Evolutionary conservation across 2,113 vertebrate species (phyloP), one percentile per base, ranked within the genome.

Genomic region (Toxotes chatareus): DNA sequence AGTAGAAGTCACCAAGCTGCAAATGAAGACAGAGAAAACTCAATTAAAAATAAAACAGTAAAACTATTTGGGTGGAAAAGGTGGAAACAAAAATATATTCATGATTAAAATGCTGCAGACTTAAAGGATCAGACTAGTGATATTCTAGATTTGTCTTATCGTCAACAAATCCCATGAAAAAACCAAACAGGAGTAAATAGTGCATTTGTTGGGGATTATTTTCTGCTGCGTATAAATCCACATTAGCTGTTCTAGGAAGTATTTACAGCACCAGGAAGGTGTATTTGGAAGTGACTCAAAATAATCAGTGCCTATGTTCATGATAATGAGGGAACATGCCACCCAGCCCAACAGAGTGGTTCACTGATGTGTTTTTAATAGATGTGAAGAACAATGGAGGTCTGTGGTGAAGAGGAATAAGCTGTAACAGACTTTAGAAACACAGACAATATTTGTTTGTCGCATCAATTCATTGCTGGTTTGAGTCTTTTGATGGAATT

Each of bases 1-100:
- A 94, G 93, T 99, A 99, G 95, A 99, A 99, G 92, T 99, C 97
- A 88, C 98, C 98, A 84, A 99, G 96, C 98, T 99, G 93, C 74
- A 93, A 93, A 93, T 88, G 83, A 67, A 84, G 36, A 91, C 3
- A 51, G 92, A 77, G 5, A 75, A 10, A 66, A 85, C 3, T 68
- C 5, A 71, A 86, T 57, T 79, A 23, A 11, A 42, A 36, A 21
- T 27, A 13, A 49, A 56, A 53, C 1, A 36, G 23, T 27, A 13
- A 49, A 56, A 53, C 1, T 1, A 44, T 1, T 21, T 2, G 12
- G 27, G 47, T 16, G 27, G 9, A 56, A 55, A 87, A 10, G 4
- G 5, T 49, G n/a, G 32, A 46, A 4, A 65, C 4, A 19, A 13
- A 16, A 16, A 27, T 53, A 9, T 63, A 36, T 17, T 57, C 1